phyloP scores from a whole-genome alignment of 2,113 vertebrate species.

The Chiloscyllium plagiosum region DNA sequence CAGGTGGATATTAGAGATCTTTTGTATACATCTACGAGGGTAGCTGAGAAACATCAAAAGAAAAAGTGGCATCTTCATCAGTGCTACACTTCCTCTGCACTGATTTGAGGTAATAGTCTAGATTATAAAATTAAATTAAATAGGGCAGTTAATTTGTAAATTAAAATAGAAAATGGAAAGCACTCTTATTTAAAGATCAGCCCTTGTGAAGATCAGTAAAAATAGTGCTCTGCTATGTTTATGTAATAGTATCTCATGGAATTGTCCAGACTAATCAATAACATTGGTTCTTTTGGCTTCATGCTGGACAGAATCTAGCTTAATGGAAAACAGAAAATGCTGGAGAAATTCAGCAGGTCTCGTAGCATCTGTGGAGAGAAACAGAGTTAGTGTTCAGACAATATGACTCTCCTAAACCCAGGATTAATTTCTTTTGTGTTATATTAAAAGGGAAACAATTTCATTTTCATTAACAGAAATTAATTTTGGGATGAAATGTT shows the following conservation, averaged over 20 bases:
- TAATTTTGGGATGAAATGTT: neutral
- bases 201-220: neutral
- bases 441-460: too few relatives aligned
- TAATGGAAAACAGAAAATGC: too few relatives aligned
- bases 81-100: too few relatives aligned
- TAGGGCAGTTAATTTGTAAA: neutral
- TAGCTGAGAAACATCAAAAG: neutral
- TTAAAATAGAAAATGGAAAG: neutral
- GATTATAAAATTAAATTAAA: neutral
- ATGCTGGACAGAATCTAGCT: too few relatives aligned
- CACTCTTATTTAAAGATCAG: neutral
- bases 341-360: too few relatives aligned
- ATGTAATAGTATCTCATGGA: neutral
- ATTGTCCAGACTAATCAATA: too few relatives aligned
- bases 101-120: neutral
- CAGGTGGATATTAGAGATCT: neutral
- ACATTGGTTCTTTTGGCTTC: too few relatives aligned
- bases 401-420: too few relatives aligned
- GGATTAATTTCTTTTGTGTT: too few relatives aligned
- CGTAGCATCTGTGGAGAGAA: too few relatives aligned
- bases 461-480: neutral
- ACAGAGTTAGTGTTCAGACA: too few relatives aligned
- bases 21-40: neutral
- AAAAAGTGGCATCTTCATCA: too few relatives aligned
- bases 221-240: neutral